These are phyloP conservation scores for Medauroidea extradentata DNA, from an alignment of 1,140 invertebrate species.

Conservation along the genomic window DNA sequence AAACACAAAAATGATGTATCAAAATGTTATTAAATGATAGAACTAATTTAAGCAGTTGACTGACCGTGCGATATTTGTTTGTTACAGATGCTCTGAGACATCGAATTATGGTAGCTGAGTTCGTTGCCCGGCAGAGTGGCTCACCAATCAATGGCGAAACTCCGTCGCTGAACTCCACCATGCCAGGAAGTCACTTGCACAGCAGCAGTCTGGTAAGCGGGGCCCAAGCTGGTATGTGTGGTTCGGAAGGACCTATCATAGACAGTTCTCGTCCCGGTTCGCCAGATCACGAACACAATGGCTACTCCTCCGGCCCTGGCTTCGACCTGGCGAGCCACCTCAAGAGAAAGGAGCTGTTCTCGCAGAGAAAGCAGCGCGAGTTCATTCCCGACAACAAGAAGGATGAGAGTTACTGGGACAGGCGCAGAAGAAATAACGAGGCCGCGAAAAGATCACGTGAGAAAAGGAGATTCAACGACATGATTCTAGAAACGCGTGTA, in stretches of 20 bases:
- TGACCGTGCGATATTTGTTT: too few species aligned
- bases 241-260: not conserved
- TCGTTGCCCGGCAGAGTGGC: slow-evolving; percentile 66
- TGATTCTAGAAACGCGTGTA: slow-evolving; percentile 91
- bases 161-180: slow-evolving; percentile 52
- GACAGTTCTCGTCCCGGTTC: slow-evolving; percentile 13
- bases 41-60: too few species aligned
- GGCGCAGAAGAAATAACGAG: slow-evolving; percentile 91
- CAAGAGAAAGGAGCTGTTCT: slow-evolving; percentile 70
- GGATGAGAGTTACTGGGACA: slow-evolving; percentile 96
- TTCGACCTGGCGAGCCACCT: slow-evolving; percentile 47
- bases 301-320: slow-evolving; percentile 31
- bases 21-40: too few species aligned
- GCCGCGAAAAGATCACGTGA: slow-evolving; percentile 91
- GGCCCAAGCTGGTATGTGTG: slow-evolving; percentile 1
- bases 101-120: slow-evolving; percentile 81
- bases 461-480: slow-evolving; percentile 93
- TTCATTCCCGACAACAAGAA: slow-evolving; percentile 97
- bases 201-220: slow-evolving; percentile 13
- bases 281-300: slow-evolving; percentile 18
- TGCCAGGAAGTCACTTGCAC: slow-evolving; percentile 29
- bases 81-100: slow-evolving; percentile 62
- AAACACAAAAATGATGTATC: too few species aligned
- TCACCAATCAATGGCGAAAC: slow-evolving; percentile 63
- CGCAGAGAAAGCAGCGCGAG: slow-evolving; percentile 88